Base-by-base conservation (phyloP, 1,140 invertebrate species). In the Aphaenogaster ashmeadi region DNA sequence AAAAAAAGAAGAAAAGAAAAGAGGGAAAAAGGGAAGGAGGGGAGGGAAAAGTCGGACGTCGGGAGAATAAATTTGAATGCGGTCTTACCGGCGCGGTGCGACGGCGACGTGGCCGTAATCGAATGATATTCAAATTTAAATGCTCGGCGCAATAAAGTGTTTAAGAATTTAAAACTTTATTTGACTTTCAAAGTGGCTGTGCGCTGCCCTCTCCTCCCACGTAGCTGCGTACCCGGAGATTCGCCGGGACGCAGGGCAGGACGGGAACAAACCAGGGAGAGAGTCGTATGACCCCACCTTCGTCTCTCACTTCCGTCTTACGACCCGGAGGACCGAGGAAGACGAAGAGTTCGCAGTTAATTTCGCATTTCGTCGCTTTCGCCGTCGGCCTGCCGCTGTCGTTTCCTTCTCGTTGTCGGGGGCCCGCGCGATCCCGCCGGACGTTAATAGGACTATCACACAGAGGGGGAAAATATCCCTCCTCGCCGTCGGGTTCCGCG, bases 71-170 rank as follows among this genome's bases (percentile, higher is more conserved):
- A 90, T 92, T 81, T 87, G 88, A 93, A 85, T 74, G 87, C 83
- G 88, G 89, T 89, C 75, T 66, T 86, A 67, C n/a, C 52, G 50
- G 69, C 44, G n/a, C 27, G 74, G 18, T 15, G 60, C 69, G 77
- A 52, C 66, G 56, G 33, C 89, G 88, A 89, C 86, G 86, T 92
- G 77, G 81, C 88, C 88, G 90, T 93, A 94, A 94, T 94, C 93
- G 93, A 94, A 94, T 93, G 92, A 94, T 92, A 93, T 92, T 94
- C 89, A 93, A 92, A 94, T 94, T 94, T 94, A 93, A 94, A 94
- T 94, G 92, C 88, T 85, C 88, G 77, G 74, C 87, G 92, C 92
- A 93, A 94, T 94, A 93, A 93, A 94, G 88, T 93, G 91, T 93
- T 94, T 92, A 92, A 92, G 90, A 93, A 93, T 92, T 93, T 90